Evolutionary conservation across 2,888 invertebrate genomes (phyloP).

Genomic region (Mesorhabditis spiculigera): DNA sequence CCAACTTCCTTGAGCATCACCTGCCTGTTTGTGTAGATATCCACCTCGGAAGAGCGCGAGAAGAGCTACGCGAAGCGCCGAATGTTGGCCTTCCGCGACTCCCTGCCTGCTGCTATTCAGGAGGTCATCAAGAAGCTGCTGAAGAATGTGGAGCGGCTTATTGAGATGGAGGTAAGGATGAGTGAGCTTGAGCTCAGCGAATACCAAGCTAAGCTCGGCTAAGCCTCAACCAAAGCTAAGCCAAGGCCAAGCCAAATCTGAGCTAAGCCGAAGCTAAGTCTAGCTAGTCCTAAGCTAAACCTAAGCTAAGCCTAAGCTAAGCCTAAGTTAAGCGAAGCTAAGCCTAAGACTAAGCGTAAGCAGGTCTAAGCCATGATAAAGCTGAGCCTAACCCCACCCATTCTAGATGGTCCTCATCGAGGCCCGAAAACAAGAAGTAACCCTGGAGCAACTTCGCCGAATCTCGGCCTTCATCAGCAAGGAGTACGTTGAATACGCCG

Average conservation of each 20-base stretch:
- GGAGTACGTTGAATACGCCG: constrained; percentile 9
- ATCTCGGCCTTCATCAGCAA: constrained; percentile 27
- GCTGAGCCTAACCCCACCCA: neutral
- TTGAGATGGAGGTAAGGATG: constrained; percentile 22
- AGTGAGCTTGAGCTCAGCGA: neutral
- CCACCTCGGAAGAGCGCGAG: constrained; percentile 1
- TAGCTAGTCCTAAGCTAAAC: neutral
- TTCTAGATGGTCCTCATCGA: constrained; percentile 16
- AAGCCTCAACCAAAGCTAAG: neutral
- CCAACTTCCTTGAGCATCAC: neutral
- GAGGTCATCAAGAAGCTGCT: constrained; percentile 18
- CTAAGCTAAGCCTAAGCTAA: constrained; percentile 6
- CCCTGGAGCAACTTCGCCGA: constrained; percentile 13
- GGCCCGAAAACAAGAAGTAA: constrained; percentile 13
- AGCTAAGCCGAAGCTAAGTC: neutral
- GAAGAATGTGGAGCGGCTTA: constrained; percentile 17
- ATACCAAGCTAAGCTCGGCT: neutral
- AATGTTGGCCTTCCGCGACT: constrained; percentile 11
- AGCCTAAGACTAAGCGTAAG: constrained; percentile 4
- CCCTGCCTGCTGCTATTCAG: constrained; percentile 10
- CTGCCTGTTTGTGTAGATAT: neutral
- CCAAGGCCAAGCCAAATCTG: neutral
- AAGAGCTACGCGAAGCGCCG: constrained; percentile 8
- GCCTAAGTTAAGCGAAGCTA: neutral
- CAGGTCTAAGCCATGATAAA: neutral